These are phyloP conservation scores for Drosophila yakuba DNA, from an alignment of 1,140 invertebrate species.

Conservation along the genomic window DNA sequence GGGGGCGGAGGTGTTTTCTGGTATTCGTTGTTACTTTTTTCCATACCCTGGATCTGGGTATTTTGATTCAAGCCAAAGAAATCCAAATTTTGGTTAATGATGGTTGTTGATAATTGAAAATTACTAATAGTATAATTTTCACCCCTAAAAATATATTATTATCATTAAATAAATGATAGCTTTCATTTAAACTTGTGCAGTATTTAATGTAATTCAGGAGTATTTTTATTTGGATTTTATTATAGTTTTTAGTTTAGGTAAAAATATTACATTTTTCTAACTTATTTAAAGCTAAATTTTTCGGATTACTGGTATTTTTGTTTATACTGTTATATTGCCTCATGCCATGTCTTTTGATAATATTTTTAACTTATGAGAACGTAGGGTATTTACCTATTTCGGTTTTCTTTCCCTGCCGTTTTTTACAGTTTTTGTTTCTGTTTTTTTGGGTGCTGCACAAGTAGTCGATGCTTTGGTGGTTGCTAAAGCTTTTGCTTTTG, in stretches of 20 bases:
- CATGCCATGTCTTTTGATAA: background rate
- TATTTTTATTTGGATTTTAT: too few species aligned
- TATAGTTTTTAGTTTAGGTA: too few species aligned
- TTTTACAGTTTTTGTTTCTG: slow-evolving; percentile 35
- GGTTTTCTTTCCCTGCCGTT: slow-evolving; percentile 24
- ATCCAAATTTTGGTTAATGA: background rate
- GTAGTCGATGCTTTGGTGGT: slow-evolving; percentile 61
- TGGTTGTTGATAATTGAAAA: background rate
- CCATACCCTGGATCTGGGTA: slow-evolving; percentile 13
- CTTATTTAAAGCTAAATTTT: too few species aligned
- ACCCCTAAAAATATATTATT: too few species aligned
- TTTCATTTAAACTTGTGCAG: too few species aligned
- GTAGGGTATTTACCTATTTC: slow-evolving; percentile 26
- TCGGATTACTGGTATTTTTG: too few species aligned
- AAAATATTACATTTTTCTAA: too few species aligned
- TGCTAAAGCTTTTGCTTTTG: slow-evolving; percentile 62
- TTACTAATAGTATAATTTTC: too few species aligned
- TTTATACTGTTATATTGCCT: too few species aligned
- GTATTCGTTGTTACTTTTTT: slow-evolving; percentile 37
- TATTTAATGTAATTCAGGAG: too few species aligned
- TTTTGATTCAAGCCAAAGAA: background rate
- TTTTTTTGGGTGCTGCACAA: slow-evolving; percentile 49
- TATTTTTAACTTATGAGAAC: background rate
- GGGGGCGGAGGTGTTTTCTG: slow-evolving; percentile 74
- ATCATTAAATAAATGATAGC: too few species aligned